These are phyloP conservation scores for Sturnira hondurensis DNA, from an alignment of 2,113 vertebrate species.

Conservation along the genomic window DNA sequence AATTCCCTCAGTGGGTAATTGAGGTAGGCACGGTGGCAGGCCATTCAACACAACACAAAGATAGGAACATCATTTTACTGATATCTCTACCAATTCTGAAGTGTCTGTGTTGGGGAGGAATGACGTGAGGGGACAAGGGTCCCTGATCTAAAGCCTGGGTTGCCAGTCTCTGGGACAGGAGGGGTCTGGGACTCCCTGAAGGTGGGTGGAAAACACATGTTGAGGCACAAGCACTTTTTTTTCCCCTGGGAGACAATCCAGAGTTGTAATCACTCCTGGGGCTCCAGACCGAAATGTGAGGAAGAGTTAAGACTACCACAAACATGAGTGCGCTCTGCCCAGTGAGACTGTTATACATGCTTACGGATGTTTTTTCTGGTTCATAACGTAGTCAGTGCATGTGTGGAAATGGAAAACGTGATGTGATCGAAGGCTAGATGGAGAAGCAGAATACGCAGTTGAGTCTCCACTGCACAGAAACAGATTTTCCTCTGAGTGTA, in stretches of 20 bases:
- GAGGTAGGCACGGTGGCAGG: fast-evolving
- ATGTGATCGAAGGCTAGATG: neutral
- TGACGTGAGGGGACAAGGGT: neutral
- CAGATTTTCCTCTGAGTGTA: fast-evolving
- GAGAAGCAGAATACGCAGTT: neutral
- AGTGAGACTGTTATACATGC: neutral
- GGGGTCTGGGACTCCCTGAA: neutral
- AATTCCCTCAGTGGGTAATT: neutral
- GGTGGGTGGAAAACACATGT: neutral
- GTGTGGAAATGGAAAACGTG: neutral
- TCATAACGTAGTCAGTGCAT: neutral
- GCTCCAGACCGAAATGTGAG: fast-evolving
- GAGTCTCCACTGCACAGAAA: neutral
- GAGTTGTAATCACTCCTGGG: neutral
- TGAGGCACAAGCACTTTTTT: neutral
- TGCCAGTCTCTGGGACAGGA: neutral
- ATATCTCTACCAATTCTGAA: neutral
- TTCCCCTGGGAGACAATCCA: neutral
- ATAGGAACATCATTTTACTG: neutral
- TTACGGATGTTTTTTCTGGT: neutral
- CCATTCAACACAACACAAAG: fast-evolving
- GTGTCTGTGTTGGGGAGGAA: neutral
- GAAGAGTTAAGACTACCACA: too few species aligned
- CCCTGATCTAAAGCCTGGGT: neutral
- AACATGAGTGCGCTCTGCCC: fast-evolving